These are phyloP conservation scores for Anthopleura xanthogrammica DNA, from an alignment of 92 coral and sea anemone genomes.

Conservation along the genomic window DNA sequence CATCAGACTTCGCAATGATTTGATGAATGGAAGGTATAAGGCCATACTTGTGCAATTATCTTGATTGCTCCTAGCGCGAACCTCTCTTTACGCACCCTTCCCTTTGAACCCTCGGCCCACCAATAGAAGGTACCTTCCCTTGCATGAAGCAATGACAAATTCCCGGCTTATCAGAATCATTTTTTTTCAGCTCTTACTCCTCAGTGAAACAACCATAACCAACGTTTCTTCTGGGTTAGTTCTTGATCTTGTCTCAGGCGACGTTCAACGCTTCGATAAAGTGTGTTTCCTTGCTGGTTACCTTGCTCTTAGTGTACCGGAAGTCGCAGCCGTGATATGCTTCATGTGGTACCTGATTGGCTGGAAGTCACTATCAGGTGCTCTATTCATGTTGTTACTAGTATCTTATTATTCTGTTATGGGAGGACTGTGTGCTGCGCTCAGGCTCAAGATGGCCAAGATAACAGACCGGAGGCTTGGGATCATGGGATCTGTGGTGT, in stretches of 20 bases:
- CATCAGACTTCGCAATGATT: too few relatives aligned
- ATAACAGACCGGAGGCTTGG: constrained; percentile 65
- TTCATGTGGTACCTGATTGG: constrained; percentile 67
- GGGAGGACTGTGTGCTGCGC: constrained; percentile 53
- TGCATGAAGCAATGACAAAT: too few relatives aligned
- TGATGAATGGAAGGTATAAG: too few relatives aligned
- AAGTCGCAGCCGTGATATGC: constrained; percentile 46
- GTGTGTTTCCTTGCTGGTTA: constrained; percentile 26
- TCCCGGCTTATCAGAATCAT: too few relatives aligned
- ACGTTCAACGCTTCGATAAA: constrained; percentile 69
- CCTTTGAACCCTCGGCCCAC: too few relatives aligned
- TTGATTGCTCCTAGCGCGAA: too few relatives aligned
- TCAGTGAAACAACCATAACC: constrained; percentile 56
- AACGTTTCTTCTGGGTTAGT: constrained; percentile 62
- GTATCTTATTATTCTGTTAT: constrained; percentile 43
- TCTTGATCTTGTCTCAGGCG: constrained; percentile 69
- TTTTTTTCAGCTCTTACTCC: constrained; percentile 44
- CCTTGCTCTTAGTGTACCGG: constrained; percentile 46
- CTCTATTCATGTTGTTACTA: constrained; percentile 49
- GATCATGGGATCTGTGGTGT: constrained; percentile 55
- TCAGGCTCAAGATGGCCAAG: constrained; percentile 59
- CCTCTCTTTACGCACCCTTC: too few relatives aligned
- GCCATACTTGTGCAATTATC: too few relatives aligned
- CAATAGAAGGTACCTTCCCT: too few relatives aligned
- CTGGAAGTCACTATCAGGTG: constrained; percentile 55